Evolutionary conservation across 2,888 invertebrate species (phyloP).

Genomic region (Platycheirus rosarum): DNA sequence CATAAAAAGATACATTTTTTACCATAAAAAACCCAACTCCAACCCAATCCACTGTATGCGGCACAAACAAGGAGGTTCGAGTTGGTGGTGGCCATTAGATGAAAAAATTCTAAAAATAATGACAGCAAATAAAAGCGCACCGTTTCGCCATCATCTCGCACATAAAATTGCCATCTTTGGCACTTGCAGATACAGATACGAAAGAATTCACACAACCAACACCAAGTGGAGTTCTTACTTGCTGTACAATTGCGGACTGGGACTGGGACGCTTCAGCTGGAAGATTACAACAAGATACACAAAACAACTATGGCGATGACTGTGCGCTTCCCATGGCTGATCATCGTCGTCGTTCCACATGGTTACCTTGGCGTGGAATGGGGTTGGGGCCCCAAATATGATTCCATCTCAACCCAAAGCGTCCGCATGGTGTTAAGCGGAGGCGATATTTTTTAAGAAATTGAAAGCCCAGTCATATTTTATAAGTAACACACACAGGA

Average conservation of each 20-base stretch:
- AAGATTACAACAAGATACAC: constrained; percentile 42
- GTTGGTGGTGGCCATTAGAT: constrained; percentile 57
- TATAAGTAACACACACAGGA: constrained; percentile 26
- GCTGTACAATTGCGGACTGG: too few species aligned
- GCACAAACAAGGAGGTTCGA: constrained; percentile 52
- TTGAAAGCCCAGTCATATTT: constrained; percentile 48
- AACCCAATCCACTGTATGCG: constrained; percentile 33
- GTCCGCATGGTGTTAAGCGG: constrained; percentile 34
- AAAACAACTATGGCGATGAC: constrained; percentile 35
- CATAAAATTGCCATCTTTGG: constrained; percentile 70
- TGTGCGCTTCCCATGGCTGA: constrained; percentile 7
- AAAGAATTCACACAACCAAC: constrained; percentile 17
- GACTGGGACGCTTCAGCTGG: constrained; percentile 2
- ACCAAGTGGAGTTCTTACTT: not conserved
- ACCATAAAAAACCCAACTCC: constrained; percentile 50
- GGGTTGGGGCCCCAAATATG: constrained; percentile 49
- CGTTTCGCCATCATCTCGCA: constrained; percentile 57
- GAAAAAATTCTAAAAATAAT: constrained; percentile 54
- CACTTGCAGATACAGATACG: constrained; percentile 62
- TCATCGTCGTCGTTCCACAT: constrained; percentile 60
- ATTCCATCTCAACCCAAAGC: constrained; percentile 38
- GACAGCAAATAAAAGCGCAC: constrained; percentile 66
- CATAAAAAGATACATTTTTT: constrained; percentile 67
- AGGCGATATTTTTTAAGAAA: constrained; percentile 63
- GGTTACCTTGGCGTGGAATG: constrained; percentile 67